Evolutionary conservation across 2,888 invertebrate species (phyloP), one percentile per base, ranked within the genome.

Genomic region (Dendrolimus houi): DNA sequence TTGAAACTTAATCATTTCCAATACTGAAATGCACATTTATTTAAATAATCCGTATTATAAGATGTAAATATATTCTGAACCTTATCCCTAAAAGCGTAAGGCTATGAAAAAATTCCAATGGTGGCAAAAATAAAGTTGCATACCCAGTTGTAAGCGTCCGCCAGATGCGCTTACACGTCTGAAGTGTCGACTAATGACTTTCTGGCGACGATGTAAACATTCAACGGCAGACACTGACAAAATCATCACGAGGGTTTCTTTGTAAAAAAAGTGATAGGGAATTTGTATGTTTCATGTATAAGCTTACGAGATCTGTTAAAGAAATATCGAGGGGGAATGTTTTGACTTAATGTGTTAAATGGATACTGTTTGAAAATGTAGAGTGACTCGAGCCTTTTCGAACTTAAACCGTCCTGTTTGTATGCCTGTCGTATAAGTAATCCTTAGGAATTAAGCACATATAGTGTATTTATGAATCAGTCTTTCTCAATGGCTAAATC

Each of bases 131-230:
- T 47, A 47, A 47, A 47, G 47, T 47, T 47, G 47, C 47, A 10
- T 47, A 47, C 2, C 12, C 12, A 68, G 69, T 69, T 70, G 69
- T 79, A 83, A 77, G 69, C 73, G 70, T 83, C 70, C 66, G 72
- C 81, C 88, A 90, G 86, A 88, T 89, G 89, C 77, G 77, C 71
- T 59, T 64, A 69, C 74, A 74, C 73, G 72, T 71, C 71, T 67
- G 76, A 75, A 74, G 75, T 79, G 83, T 77, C 82, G 81, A 87
- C 90, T 90, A 89, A 90, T 89, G 88, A 86, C 80, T 79, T 71
- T 77, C 72, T 69, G 74, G 84, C 77, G 89, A 86, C 81, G 88
- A 89, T 83, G 84, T 87, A 83, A 86, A 82, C 85, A 85, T 77
- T 86, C 83, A 76, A 74, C 80, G 75, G 74, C 69, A 71, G 64